phyloP scores from a whole-genome alignment of 2,797 vertebrate genomes.

The Heterohyrax brucei region DNA sequence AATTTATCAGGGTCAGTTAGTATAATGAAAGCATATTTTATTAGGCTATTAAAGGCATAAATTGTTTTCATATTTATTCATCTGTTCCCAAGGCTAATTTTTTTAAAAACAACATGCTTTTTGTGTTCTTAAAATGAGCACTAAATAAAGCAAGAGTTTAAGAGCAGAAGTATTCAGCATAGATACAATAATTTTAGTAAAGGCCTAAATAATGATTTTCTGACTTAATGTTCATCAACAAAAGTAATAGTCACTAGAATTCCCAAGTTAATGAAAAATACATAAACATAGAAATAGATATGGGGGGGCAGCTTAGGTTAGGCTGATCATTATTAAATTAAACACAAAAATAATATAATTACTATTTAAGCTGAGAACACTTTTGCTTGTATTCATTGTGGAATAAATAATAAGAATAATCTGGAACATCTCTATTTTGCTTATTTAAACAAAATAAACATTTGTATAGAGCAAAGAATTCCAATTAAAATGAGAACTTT shows the following conservation, averaged over 20 bases:
- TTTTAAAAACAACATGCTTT: conserved; percentile 80
- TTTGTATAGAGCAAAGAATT: not conserved
- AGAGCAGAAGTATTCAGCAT: conserved; percentile 69
- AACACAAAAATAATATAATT: conserved; percentile 37
- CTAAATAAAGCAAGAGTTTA: conserved; percentile 86
- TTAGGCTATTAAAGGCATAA: conserved; percentile 87
- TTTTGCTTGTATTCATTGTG: conserved; percentile 38
- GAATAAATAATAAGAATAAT: not conserved
- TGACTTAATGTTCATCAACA: conserved; percentile 59
- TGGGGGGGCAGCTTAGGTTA: not conserved
- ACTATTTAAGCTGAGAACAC: conserved; percentile 30
- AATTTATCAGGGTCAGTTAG: conserved; percentile 87
- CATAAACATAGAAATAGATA: conserved; percentile 56
- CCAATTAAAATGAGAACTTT: not conserved
- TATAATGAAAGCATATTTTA: conserved; percentile 88
- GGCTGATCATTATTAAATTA: conserved; percentile 57
- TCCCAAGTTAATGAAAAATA: conserved; percentile 61
- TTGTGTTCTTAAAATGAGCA: conserved; percentile 84
- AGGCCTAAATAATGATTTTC: conserved; percentile 70
- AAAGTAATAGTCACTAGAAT: conserved; percentile 53
- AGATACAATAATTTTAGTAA: conserved; percentile 60
- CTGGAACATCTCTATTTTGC: not conserved
- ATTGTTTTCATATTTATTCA: conserved; percentile 89
- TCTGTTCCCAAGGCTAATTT: conserved; percentile 87
- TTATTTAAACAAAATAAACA: not conserved